phyloP scores from a whole-genome alignment of 37 sponge, comb jelly and placozoan genomes.

The Crambe crambe region DNA sequence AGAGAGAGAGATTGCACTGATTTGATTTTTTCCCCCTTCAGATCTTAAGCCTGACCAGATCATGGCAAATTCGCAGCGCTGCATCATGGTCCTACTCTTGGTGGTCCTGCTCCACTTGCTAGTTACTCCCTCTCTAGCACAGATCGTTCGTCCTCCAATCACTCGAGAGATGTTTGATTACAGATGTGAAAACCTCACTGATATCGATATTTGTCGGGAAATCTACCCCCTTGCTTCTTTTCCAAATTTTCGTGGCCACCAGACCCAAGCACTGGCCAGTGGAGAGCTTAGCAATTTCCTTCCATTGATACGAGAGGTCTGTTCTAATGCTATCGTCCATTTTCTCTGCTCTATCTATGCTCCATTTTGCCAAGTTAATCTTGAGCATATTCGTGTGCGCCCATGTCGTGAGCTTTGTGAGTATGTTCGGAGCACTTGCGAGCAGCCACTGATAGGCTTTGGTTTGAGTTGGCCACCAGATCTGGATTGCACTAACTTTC shows the following conservation, averaged over 20 bases:
- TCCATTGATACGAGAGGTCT: constrained; percentile 21
- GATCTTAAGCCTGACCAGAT: too few species aligned
- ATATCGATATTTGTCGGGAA: constrained; percentile 18
- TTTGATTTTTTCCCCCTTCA: too few species aligned
- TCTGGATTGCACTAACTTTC: constrained; percentile 59
- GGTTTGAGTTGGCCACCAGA: constrained; percentile 56
- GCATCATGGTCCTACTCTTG: too few species aligned
- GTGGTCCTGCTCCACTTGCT: too few species aligned
- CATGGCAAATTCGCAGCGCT: too few species aligned
- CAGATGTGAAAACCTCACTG: constrained; percentile 31
- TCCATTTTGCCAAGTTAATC: constrained; percentile 42
- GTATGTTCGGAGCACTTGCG: constrained; percentile 58
- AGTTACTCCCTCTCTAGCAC: too few species aligned
- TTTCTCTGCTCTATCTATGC: constrained; percentile 75
- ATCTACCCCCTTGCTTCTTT: constrained; percentile 41
- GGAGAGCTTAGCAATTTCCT: constrained; percentile 44
- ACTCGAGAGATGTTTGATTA: background rate
- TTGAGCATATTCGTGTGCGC: background rate
- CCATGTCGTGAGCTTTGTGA: constrained; percentile 68
- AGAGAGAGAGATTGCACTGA: too few species aligned
- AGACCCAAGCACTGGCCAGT: constrained; percentile 33
- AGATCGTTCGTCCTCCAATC: too few species aligned
- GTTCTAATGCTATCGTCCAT: constrained; percentile 76
- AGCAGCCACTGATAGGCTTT: background rate
- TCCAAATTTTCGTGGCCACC: constrained; percentile 52